These are phyloP conservation scores for Cydia strobilella DNA, from an alignment of 1,140 invertebrate genomes.

Conservation along the genomic window DNA sequence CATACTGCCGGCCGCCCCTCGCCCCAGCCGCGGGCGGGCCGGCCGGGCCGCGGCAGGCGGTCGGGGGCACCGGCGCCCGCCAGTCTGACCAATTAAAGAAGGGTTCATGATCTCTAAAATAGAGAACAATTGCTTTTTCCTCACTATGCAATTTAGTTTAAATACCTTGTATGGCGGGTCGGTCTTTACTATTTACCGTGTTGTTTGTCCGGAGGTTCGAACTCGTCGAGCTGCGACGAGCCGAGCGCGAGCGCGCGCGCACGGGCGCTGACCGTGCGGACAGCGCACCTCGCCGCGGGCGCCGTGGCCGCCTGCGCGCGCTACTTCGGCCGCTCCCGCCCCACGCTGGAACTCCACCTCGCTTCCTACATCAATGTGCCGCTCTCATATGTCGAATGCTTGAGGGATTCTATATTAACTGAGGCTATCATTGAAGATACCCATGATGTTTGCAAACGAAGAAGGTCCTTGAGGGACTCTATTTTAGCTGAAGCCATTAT, in stretches of 20 bases:
- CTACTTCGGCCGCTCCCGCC: constrained; percentile 26
- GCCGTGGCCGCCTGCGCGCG: constrained; percentile 37
- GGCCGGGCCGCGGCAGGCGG: no score
- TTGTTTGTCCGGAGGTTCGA: constrained; percentile 12
- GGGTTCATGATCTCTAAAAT: no score
- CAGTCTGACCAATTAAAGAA: no score
- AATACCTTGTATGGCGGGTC: no score
- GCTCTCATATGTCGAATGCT: constrained; percentile 31
- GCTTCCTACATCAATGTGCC: constrained; percentile 20
- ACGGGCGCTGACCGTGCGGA: constrained; percentile 32
- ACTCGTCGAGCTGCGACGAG: constrained; percentile 10
- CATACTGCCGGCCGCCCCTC: no score
- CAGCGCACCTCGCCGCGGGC: constrained; percentile 40
- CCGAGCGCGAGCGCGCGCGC: neutral
- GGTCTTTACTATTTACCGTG: neutral
- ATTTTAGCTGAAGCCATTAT: constrained; percentile 46
- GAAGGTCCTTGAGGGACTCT: constrained; percentile 33
- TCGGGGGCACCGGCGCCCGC: no score
- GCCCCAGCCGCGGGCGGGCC: no score
- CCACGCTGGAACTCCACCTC: constrained; percentile 18
- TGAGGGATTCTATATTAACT: constrained; percentile 41
- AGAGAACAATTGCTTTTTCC: no score
- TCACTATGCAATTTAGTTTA: no score
- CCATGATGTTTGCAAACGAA: neutral
- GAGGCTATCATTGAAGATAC: constrained; percentile 39